Evolutionary conservation across 1,140 invertebrate species (phyloP).

Genomic region (Colletes gigas): DNA sequence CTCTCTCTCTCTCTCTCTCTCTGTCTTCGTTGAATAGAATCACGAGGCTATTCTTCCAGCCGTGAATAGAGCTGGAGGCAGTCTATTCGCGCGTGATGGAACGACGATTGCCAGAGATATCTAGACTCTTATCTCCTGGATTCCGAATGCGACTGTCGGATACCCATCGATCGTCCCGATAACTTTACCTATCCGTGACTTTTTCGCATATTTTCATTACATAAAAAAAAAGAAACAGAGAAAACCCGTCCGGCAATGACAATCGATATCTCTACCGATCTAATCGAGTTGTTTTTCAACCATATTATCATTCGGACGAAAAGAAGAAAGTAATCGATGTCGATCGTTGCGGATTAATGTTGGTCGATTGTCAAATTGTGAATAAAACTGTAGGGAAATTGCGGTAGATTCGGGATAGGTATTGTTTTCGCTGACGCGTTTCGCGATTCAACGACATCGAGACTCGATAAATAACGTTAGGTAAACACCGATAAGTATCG

Average conservation of each 20-base stretch:
- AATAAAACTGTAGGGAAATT: conserved; percentile 1
- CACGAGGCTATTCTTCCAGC: conserved; percentile 77
- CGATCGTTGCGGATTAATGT: not conserved
- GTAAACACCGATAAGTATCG: conserved; percentile 26
- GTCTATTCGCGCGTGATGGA: conserved; percentile 74
- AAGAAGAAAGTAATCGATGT: not conserved
- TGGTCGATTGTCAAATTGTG: not conserved
- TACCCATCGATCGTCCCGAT: conserved; percentile 63
- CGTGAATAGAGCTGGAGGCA: conserved; percentile 69
- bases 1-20: conserved; percentile 39
- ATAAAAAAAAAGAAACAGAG: too few relatives aligned
- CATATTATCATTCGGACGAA: not conserved
- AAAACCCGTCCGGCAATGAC: too few relatives aligned
- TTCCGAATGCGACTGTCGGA: conserved; percentile 61
- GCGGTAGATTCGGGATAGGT: conserved; percentile 4
- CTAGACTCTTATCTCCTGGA: conserved; percentile 63
- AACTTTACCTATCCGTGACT: conserved; percentile 21
- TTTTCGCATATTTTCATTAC: conserved; percentile 1
- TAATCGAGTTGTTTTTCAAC: not conserved
- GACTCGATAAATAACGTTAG: conserved; percentile 41
- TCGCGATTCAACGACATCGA: conserved; percentile 8
- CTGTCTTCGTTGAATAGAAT: conserved; percentile 75
- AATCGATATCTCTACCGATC: too few relatives aligned
- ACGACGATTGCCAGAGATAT: conserved; percentile 71
- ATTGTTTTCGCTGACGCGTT: conserved; percentile 3